phyloP scores from a whole-genome alignment of 2,888 invertebrate species.

The Eristalinus aeneus region DNA sequence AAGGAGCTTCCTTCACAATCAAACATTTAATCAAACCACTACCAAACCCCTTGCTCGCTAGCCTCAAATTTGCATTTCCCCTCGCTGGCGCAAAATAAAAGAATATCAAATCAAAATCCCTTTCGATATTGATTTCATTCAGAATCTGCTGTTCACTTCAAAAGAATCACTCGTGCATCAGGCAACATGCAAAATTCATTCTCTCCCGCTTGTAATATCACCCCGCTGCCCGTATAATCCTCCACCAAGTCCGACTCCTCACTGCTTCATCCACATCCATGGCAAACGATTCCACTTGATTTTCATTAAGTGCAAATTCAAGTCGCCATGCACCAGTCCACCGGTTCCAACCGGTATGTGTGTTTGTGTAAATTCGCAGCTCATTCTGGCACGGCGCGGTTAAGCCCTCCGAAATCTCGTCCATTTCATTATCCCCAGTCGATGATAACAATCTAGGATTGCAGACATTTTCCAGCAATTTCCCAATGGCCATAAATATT shows the following conservation, averaged over 20 bases:
- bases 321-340: background rate
- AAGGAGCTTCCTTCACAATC: too few relatives aligned
- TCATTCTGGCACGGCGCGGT: background rate
- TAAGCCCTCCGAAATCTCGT: slow-evolving; percentile 19
- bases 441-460: slow-evolving; percentile 42
- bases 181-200: background rate
- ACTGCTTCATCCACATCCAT: background rate
- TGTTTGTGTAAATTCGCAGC: slow-evolving; percentile 11
- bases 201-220: background rate
- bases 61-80: background rate
- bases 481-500: slow-evolving; percentile 46
- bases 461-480: slow-evolving; percentile 50
- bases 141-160: background rate
- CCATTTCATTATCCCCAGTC: slow-evolving; percentile 36
- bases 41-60: too few relatives aligned
- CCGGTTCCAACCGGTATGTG: background rate
- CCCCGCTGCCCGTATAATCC: background rate
- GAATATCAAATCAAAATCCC: background rate
- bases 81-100: background rate
- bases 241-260: background rate
- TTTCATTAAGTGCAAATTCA: background rate
- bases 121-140: background rate
- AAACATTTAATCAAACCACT: too few relatives aligned
- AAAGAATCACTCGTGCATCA: background rate
- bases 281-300: background rate